These are phyloP conservation scores for Pyrgus malvae DNA, from an alignment of 2,888 invertebrate genomes.

Conservation along the genomic window DNA sequence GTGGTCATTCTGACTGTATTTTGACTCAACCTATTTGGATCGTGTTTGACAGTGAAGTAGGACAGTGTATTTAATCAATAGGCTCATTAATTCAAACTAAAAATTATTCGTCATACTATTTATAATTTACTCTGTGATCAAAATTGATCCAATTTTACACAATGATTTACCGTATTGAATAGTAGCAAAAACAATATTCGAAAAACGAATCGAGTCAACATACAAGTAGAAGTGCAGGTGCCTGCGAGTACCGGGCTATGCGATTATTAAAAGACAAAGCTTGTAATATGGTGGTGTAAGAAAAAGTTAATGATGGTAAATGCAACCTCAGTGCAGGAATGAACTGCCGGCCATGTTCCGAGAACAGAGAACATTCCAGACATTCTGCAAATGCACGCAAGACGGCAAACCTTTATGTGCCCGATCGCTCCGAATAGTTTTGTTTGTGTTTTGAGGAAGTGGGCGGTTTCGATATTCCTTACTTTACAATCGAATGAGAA, in stretches of 20 bases:
- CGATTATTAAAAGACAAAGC: conserved; percentile 17
- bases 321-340: conserved; percentile 43
- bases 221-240: too few species aligned
- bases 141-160: too few species aligned
- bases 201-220: too few species aligned
- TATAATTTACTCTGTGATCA: too few species aligned
- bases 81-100: too few species aligned
- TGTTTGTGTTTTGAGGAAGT: conserved; percentile 45
- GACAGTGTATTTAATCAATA: too few species aligned
- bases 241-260: background rate
- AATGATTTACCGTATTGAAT: too few species aligned
- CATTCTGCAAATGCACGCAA: conserved; percentile 46
- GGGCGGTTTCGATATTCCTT: conserved; percentile 12
- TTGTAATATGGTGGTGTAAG: conserved; percentile 12
- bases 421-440: conserved; percentile 47
- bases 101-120: too few species aligned
- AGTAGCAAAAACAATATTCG: too few species aligned
- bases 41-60: background rate
- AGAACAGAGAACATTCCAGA: conserved; percentile 56
- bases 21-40: background rate
- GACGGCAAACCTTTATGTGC: conserved; percentile 36
- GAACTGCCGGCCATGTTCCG: conserved; percentile 46
- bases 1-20: background rate
- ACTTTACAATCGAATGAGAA: conserved; percentile 1
- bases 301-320: conserved; percentile 53